Evolutionary conservation across 2,888 invertebrate genomes (phyloP), one percentile per base, ranked within the genome.

Genomic region (Leucoma salicis): DNA sequence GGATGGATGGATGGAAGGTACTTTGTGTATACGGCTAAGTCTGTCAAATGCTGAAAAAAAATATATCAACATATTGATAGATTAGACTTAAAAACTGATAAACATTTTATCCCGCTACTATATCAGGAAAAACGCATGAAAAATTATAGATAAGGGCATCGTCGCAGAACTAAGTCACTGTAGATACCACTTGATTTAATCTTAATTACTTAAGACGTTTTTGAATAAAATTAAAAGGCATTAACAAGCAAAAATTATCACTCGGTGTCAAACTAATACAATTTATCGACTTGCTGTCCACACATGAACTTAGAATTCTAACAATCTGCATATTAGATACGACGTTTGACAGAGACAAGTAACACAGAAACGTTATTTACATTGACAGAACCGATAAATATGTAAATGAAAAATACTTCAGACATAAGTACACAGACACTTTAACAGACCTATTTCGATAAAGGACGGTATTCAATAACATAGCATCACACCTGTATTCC

Each of bases 311-410:
- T 42, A 53, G 45, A 58, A 51, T 57, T 54, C 48, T 46, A 57
- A 47, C 52, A 56, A 61, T 61, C 53, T 63, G 54, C 57, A 60
- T 57, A 46, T n/a, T n/a, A 55, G 48, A 57, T 56, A 44, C 31
- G 1, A 13, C 13, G 31, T 53, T 63, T 54, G 54, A 62, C 57
- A 60, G 42, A 42, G 42, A 42, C 52, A 54, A 48, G 49, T 57
- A 51, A 59, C 62, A 66, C 50, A 54, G 48, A 45, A 56, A 53
- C 44, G 52, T 57, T 67, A 63, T 63, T 68, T 57, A 65, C 59
- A 66, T 50, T 54, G 54, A 61, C 43, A 48, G 47, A 47, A 44
- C 46, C 42, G 73, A 76, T 73, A 77, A 66, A 55, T 57, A 70
- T 68, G 65, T 63, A 66, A 71, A 72, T 70, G 61, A 63, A 61